A percentile compares a stretch with the other conserved stretches of the same genome.
These are phyloP conservation scores for Acanthosepion pharaonis DNA, from an alignment of 2,888 invertebrate genomes.

Conservation along the genomic window DNA sequence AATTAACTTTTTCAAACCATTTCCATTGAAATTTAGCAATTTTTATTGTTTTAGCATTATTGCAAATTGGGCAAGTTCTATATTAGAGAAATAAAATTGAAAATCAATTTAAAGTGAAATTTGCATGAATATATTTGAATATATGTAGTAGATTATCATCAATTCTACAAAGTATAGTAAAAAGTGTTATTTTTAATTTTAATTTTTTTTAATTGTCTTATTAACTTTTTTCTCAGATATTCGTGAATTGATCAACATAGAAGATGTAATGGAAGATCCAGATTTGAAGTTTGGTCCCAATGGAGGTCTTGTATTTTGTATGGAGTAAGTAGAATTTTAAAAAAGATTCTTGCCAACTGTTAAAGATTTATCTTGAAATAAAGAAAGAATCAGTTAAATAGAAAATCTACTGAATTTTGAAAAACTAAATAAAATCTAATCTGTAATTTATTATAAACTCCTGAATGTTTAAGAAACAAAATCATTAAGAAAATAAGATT, in stretches of 20 bases:
- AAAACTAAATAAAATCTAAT: no score
- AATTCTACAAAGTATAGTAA: no score
- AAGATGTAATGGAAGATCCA: constrained; percentile 97
- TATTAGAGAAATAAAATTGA: neutral
- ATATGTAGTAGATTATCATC: no score
- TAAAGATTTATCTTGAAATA: neutral
- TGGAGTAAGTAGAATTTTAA: constrained; percentile 81
- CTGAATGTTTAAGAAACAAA: no score
- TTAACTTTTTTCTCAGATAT: constrained; percentile 76
- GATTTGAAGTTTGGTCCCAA: constrained; percentile 96
- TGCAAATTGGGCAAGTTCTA: neutral
- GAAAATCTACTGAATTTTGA: no score
- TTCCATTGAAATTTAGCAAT: neutral
- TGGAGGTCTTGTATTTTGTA: constrained; percentile 94
- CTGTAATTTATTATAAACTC: no score
- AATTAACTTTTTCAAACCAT: neutral
- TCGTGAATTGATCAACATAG: constrained; percentile 83
- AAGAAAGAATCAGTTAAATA: no score
- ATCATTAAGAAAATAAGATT: no score
- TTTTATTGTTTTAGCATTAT: neutral
- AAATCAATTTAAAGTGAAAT: neutral
- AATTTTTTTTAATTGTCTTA: neutral
- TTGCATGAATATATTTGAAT: neutral
- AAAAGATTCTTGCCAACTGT: neutral
- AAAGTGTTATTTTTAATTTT: no score